Conservation (phyloP, 2,113 vertebrate genomes). For the Anas platyrhynchos region DNA sequence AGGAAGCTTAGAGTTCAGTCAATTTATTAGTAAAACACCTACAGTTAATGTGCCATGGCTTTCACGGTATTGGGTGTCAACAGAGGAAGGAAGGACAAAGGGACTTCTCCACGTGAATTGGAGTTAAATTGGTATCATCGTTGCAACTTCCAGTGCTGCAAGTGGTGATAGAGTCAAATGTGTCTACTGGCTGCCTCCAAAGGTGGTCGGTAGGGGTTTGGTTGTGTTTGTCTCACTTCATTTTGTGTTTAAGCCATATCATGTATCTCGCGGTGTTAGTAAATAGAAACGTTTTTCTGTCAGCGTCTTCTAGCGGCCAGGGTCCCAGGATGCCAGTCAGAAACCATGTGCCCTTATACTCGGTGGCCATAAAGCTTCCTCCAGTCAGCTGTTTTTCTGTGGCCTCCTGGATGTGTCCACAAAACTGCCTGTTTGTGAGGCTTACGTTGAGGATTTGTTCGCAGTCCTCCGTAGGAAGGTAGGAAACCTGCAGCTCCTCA, state of each 20-base stretch:
- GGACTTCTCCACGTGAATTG: not conserved
- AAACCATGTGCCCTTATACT: conserved; percentile 84
- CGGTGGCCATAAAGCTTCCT: conserved; percentile 78
- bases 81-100: not conserved
- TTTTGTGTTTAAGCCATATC: conserved; percentile 81
- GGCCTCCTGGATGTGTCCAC: conserved; percentile 57
- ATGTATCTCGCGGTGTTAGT: conserved; percentile 86
- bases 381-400: not conserved
- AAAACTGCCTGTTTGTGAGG: conserved; percentile 88
- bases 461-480: conserved; percentile 78
- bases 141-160: not conserved
- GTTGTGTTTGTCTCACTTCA: conserved; percentile 15
- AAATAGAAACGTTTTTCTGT: conserved; percentile 72
- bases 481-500: conserved; percentile 14
- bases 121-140: not conserved
- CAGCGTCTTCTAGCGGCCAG: not conserved
- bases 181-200: not conserved
- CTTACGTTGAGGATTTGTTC: conserved; percentile 73
- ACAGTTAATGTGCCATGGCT: not conserved
- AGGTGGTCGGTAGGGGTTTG: not conserved
- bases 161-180: not conserved
- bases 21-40: not conserved
- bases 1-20: not conserved
- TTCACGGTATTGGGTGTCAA: not conserved
- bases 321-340: conserved; percentile 85